A percentile compares a stretch with the other conserved stretches of the same genome.
These are phyloP conservation scores for Octopus bimaculoides DNA, from an alignment of 1,140 invertebrate species.

Conservation along the genomic window DNA sequence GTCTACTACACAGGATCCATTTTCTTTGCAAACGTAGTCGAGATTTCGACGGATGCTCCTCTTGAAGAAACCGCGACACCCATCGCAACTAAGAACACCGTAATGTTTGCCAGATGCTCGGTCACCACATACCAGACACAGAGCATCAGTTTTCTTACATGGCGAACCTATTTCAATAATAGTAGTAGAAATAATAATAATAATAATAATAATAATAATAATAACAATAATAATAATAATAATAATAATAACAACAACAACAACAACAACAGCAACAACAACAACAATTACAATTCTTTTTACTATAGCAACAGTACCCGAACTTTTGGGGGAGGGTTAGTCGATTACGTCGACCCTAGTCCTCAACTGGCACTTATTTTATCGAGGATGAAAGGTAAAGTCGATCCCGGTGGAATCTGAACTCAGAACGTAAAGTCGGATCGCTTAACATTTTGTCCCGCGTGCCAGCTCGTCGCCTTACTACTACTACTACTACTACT, in stretches of 20 bases:
- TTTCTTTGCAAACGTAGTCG: conserved; percentile 88
- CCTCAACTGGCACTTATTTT: too few relatives aligned
- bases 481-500: too few relatives aligned
- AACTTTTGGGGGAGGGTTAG: too few relatives aligned
- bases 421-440: too few relatives aligned
- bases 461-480: too few relatives aligned
- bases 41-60: conserved; percentile 76
- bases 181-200: neutral
- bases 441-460: too few relatives aligned
- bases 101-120: conserved; percentile 57
- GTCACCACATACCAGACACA: conserved; percentile 58
- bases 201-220: neutral
- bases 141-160: conserved; percentile 63
- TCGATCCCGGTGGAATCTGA: too few relatives aligned
- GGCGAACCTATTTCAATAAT: conserved; percentile 1
- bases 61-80: conserved; percentile 89
- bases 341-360: too few relatives aligned
- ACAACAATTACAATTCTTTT: neutral
- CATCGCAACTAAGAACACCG: conserved; percentile 57
- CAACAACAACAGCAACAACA: neutral
- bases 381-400: too few relatives aligned
- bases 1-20: conserved; percentile 83
- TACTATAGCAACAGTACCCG: neutral
- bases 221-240: neutral
- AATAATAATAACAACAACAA: neutral